Percentiles rank a stretch among this genome's conserved stretches.
These are phyloP conservation scores for Portunus trituberculatus DNA, from an alignment of 1,140 invertebrate genomes.

Conservation along the genomic window DNA sequence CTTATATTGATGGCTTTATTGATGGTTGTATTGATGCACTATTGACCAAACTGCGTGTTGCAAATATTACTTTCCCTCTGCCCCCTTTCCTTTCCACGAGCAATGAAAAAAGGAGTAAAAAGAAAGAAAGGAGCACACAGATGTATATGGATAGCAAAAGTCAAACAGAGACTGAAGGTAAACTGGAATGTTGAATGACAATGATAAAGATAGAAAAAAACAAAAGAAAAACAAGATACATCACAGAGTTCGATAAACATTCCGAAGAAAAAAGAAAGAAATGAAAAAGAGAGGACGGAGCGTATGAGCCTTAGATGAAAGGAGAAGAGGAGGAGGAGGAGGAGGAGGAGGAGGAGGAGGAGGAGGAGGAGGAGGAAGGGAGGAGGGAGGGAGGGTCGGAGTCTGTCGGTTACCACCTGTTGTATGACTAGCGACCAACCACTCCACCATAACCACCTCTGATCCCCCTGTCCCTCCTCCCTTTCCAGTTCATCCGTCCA, in stretches of 20 bases:
- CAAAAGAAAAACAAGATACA: background rate
- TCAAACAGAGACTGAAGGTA: background rate
- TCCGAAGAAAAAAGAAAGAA: background rate
- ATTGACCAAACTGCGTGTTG: no score
- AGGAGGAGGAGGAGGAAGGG: no score
- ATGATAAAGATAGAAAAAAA: background rate
- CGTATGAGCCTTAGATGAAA: background rate
- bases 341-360: no score
- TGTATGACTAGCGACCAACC: slow-evolving; percentile 50
- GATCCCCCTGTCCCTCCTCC: slow-evolving; percentile 24
- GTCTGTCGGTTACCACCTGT: slow-evolving; percentile 49
- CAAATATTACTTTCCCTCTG: background rate
- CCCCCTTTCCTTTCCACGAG: background rate
- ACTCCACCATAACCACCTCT: slow-evolving; percentile 58
- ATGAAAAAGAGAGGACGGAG: slow-evolving; percentile 41
- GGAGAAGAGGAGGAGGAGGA: background rate
- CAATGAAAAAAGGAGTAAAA: background rate
- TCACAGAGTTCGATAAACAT: background rate
- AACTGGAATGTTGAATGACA: background rate
- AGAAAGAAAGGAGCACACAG: background rate
- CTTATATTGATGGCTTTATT: no score
- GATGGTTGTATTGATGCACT: no score
- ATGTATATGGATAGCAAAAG: background rate
- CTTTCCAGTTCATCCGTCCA: background rate
- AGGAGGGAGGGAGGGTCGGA: background rate